phyloP scores from a whole-genome alignment of 1,140 invertebrate species.

The Drosophila pseudoananassae region DNA sequence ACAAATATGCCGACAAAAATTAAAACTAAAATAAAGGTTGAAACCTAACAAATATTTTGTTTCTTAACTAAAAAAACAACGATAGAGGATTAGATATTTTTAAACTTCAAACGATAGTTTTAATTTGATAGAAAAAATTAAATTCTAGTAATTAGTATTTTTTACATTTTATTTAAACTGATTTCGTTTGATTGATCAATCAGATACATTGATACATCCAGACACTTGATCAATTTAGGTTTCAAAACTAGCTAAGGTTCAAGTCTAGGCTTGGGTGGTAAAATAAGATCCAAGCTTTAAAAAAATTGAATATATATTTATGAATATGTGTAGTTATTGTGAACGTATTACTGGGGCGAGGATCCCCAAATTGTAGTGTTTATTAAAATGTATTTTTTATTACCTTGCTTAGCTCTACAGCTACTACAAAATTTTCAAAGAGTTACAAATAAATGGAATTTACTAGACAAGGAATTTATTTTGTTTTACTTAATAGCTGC shows the following conservation, averaged over 20 bases:
- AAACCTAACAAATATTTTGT: no score
- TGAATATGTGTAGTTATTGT: background rate
- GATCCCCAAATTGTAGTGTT: background rate
- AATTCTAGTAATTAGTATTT: no score
- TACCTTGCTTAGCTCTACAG: background rate
- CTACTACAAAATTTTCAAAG: background rate
- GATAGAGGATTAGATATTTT: background rate
- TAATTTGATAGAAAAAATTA: no score
- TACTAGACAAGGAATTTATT: background rate
- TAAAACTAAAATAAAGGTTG: no score
- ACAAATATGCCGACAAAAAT: background rate
- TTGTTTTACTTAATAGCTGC: background rate
- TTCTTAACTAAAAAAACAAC: background rate
- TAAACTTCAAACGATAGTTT: no score
- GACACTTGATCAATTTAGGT: constrained; percentile 33
- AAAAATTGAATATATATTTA: background rate
- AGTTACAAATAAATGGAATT: constrained; percentile 36
- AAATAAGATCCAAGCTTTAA: constrained; percentile 13
- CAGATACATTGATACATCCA: background rate
- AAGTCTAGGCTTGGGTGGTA: constrained; percentile 7
- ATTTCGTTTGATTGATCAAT: no score
- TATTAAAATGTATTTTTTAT: background rate
- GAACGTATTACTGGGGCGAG: background rate
- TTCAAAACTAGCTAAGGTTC: constrained; percentile 37
- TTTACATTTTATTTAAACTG: no score